Evolutionary conservation across 1,140 invertebrate species (phyloP).

Genomic region (Sinella curviseta): DNA sequence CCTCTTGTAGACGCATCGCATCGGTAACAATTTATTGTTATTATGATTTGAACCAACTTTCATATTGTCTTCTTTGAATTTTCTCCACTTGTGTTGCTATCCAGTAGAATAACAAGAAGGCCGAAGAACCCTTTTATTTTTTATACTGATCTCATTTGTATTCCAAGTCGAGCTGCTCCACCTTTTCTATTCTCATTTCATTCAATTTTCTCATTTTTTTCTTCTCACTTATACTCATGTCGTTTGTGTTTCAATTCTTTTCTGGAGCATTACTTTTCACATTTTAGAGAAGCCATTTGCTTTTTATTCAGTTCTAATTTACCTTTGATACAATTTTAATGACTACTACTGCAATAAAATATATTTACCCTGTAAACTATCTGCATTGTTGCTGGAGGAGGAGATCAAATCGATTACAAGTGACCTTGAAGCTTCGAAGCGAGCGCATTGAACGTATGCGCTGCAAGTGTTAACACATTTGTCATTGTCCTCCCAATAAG

Average conservation of each 20-base stretch:
- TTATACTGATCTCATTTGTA: neutral
- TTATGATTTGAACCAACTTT: neutral
- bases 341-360: no score
- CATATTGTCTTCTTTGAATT: neutral
- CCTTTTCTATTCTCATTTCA: neutral
- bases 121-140: no score
- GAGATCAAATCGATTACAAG: neutral
- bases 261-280: no score
- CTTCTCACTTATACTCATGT: neutral
- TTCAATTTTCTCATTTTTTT: neutral
- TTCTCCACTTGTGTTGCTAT: no score
- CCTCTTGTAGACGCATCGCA: no score
- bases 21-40: neutral
- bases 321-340: no score
- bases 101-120: no score
- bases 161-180: neutral
- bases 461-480: slow-evolving; percentile 6
- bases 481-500: neutral
- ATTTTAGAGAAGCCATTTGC: no score
- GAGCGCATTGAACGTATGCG: neutral
- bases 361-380: no score
- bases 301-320: no score
- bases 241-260: no score
- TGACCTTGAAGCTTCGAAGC: neutral
- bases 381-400: no score